Evolutionary conservation across 37 sponge, comb jelly and placozoan species (phyloP), one percentile per base, ranked within the genome.

Genomic region (Aplysina aerophoba): DNA sequence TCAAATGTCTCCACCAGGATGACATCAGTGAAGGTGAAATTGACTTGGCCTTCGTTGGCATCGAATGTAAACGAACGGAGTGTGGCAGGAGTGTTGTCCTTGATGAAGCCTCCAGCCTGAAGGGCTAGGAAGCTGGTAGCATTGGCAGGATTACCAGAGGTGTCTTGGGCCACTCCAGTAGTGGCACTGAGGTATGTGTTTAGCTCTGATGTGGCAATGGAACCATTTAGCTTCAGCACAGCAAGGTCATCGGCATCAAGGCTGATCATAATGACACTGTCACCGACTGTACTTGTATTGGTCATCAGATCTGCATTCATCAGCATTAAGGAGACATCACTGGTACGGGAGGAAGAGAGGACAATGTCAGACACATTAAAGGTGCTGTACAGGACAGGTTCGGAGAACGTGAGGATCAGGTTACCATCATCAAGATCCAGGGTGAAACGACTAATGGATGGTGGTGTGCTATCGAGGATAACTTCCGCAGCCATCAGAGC

Each of bases 21-120:
- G 30, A 97, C 95, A 83, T 97, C 94, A 67, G 54, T 86, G 59
- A 97, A 97, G 40, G 97, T 97, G 25, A 97, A 59, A 39, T 90
- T 94, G 24, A 97, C 77, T 66, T 90, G 62, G 54, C 94, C 97
- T 75, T 64, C 82, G 72, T 97, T 97, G 38, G 91, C 83, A 72
- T 97, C 87, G 71, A 94, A 87, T 0, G 88, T 79, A 69, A 94
- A 97, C 0, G 66, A 35, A 16, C 81, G 27, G 60, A 97, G 59
- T 19, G 37, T 85, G 19, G 89, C 85, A 39, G 87, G 73, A 30
- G 93, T 84, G 21, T 61, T 88, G 66, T 97, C 97, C 5, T 73
- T 53, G 22, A 73, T 39, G 55, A 84, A 59, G 15, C 83, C 63
- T 35, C 69, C 39, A 36, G 82, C 74, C 50, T 82, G 59, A 11